Percentiles rank a stretch among this genome's conserved stretches.
Evolutionary conservation across 1,140 invertebrate genomes (phyloP).

Genomic region (Neodiprion virginianus): DNA sequence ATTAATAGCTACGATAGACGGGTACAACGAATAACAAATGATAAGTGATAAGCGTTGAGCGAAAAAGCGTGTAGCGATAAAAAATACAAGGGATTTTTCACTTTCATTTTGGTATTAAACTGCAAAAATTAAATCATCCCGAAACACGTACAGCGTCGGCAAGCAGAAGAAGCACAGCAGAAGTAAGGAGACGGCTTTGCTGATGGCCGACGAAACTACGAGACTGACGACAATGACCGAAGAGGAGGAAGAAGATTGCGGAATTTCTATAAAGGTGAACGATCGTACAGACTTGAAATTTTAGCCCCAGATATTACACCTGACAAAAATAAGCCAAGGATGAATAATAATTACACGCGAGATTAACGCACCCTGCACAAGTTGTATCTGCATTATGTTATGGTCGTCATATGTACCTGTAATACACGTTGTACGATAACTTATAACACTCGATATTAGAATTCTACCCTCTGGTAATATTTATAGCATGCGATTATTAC

Average conservation of each 20-base stretch:
- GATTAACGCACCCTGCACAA: not conserved
- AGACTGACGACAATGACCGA: slow-evolving; percentile 60
- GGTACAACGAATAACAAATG: too few relatives aligned
- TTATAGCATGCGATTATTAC: too few relatives aligned
- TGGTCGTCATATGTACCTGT: too few relatives aligned
- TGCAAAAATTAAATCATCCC: not conserved
- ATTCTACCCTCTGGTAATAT: too few relatives aligned
- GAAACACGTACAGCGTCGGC: slow-evolving; percentile 38
- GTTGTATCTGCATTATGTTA: too few relatives aligned
- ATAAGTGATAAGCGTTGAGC: too few relatives aligned
- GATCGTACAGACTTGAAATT: slow-evolving; percentile 58
- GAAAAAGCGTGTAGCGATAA: too few relatives aligned
- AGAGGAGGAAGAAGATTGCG: slow-evolving; percentile 65
- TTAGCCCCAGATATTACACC: slow-evolving; percentile 31
- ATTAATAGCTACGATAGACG: too few relatives aligned
- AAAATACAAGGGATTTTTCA: too few relatives aligned
- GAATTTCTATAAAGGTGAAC: slow-evolving; percentile 68
- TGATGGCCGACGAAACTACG: slow-evolving; percentile 51
- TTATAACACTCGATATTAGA: too few relatives aligned
- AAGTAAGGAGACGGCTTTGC: slow-evolving; percentile 44
- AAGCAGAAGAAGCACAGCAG: slow-evolving; percentile 54
- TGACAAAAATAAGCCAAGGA: too few relatives aligned
- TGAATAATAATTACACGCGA: not conserved
- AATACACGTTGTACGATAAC: too few relatives aligned
- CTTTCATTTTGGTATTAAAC: not conserved